Evolutionary conservation across 2,113 vertebrate genomes (phyloP).

Genomic region (Dipodomys ordii): DNA sequence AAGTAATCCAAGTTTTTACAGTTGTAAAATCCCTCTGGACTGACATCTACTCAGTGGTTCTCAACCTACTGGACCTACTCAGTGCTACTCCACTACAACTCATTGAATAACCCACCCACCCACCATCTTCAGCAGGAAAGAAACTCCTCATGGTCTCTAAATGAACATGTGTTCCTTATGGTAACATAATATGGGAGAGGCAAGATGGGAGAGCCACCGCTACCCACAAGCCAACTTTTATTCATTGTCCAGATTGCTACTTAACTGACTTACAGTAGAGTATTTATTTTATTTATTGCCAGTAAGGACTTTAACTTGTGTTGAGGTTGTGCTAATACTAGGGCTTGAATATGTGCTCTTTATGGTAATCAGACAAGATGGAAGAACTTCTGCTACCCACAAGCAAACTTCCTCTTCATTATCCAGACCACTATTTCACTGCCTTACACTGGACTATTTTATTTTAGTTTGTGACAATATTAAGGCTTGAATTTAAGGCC

Average conservation of each 20-base stretch:
- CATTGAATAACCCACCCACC: not conserved
- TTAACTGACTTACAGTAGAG: not conserved
- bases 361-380: conserved; percentile 4
- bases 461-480: not conserved
- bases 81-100: not conserved
- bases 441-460: not conserved
- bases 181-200: not conserved
- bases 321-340: no score
- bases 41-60: not conserved
- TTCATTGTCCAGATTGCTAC: conserved; percentile 18
- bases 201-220: not conserved
- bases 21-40: not conserved
- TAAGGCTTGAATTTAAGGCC: not conserved
- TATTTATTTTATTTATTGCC: no score
- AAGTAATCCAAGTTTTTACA: not conserved
- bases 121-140: not conserved
- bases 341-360: not conserved
- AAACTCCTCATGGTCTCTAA: not conserved
- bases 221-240: conserved; percentile 32
- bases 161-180: not conserved
- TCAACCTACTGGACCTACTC: not conserved
- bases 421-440: not conserved
- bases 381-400: not conserved
- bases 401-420: conserved; percentile 51
- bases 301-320: not conserved